Conservation (phyloP, 2,888 invertebrate genomes). For the Ceraclea dissimilis region DNA sequence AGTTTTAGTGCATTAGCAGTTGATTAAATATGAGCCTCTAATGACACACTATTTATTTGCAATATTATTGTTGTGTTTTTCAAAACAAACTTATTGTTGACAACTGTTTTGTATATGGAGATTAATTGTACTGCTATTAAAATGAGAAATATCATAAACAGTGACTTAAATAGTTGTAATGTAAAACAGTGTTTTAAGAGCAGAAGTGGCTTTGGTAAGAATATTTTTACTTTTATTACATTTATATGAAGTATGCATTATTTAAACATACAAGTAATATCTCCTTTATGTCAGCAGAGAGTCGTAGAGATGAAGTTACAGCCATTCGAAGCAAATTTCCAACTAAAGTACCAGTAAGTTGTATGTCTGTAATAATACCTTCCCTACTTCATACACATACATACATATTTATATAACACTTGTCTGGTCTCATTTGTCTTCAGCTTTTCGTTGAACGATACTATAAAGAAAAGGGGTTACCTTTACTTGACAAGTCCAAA, state of each 20-base stretch:
- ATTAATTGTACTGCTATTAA: constrained; percentile 23
- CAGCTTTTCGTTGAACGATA: constrained; percentile 80
- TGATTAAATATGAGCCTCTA: neutral
- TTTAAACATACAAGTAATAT: no score
- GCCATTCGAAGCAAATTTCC: constrained; percentile 73
- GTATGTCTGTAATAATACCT: no score
- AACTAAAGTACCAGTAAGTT: constrained; percentile 71
- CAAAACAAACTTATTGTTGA: no score
- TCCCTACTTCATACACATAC: no score
- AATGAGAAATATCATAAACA: constrained; percentile 37
- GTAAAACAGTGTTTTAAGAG: constrained; percentile 45
- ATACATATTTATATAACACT: no score
- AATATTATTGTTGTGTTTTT: no score
- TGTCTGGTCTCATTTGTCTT: no score
- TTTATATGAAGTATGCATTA: neutral
- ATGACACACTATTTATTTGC: no score
- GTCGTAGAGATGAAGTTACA: constrained; percentile 67
- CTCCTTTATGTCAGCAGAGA: constrained; percentile 44
- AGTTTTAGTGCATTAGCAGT: neutral
- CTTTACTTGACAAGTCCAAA: constrained; percentile 74
- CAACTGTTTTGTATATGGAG: neutral
- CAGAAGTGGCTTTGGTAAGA: constrained; percentile 46
- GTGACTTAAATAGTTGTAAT: constrained; percentile 45
- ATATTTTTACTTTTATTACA: neutral
- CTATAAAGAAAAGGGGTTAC: constrained; percentile 68